Base-by-base conservation (phyloP, 2,113 vertebrate species). In the Dromaius novaehollandiae region DNA sequence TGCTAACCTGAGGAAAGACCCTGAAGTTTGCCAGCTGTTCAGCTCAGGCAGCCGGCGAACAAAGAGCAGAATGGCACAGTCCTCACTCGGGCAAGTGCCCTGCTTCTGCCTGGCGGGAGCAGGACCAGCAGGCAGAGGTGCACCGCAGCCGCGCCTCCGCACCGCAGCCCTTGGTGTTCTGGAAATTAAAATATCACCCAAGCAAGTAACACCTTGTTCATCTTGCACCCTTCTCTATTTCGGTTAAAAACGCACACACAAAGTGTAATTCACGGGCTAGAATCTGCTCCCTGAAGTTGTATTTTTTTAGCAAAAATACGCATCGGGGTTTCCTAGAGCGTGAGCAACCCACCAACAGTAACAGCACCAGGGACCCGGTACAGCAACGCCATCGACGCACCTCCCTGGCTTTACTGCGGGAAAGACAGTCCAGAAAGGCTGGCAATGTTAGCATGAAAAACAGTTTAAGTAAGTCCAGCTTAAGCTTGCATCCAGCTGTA, bases 1-100 rank as follows among this genome's bases (percentile, higher is more conserved):
- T 73, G 65, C 69, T 93, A 93, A 95, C 63, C 82, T 89, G 86
- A 94, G 1, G n/a, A 66, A 85, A 92, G 96, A 82, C 89, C 56
- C 82, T 85, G 89, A 89, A 94, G 95, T 95, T 94, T 76, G 56
- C 88, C 48, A 68, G 77, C 48, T 78, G 68, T 88, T 90, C 77
- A 46, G 58, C 63, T 64, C 82, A n/a, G 94, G 80, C 60, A 69
- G 76, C 16, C 6, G 8, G 60, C 73, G 91, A 94, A 96, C 93
- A 95, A 96, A 97, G 83, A 96, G 91, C 86, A 90, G 89, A 83
- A 40, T 65, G 0, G 1, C 5, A 4, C 10, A 4, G 55, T 53
- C 85, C 40, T 58, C 83, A 66, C 83, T 90, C 69, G n/a, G 17
- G 44, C 55, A 55, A 86, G 58, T 12, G 53, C 85, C 76, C 66